Percentiles rank a stretch among this genome's conserved stretches.
These are phyloP conservation scores for Drosophila barbarae DNA, from an alignment of 2,888 invertebrate species.

Conservation along the genomic window DNA sequence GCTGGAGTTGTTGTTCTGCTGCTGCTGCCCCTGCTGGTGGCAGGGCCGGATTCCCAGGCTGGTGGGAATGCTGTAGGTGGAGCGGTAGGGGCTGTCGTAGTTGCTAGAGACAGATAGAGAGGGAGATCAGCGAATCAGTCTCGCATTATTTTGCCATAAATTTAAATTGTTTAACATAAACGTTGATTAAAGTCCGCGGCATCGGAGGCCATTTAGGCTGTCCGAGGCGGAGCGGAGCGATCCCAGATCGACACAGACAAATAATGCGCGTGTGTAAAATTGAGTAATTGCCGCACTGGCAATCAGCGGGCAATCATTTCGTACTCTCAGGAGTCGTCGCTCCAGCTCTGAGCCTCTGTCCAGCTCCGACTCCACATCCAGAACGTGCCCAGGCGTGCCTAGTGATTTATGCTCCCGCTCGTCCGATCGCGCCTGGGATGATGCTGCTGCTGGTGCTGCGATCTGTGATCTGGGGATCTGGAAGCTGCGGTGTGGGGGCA, in stretches of 20 bases:
- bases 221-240: conserved; percentile 37
- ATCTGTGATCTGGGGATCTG: conserved; percentile 4
- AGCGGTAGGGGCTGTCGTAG: conserved; percentile 81
- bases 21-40: conserved; percentile 60
- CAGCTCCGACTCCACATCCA: conserved; percentile 24
- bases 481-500: conserved; percentile 25
- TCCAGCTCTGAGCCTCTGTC: conserved; percentile 27
- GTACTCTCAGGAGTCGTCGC: conserved; percentile 51
- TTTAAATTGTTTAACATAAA: conserved; percentile 76
- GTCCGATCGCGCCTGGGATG: conserved; percentile 14
- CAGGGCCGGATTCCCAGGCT: conserved; percentile 79
- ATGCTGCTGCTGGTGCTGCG: conserved; percentile 1
- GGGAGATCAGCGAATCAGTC: conserved; percentile 52
- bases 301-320: conserved; percentile 74
- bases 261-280: conserved; percentile 75
- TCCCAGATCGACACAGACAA: conserved; percentile 68
- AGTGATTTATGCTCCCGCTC: conserved; percentile 70
- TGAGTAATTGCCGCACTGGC: conserved; percentile 73
- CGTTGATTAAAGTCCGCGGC: conserved; percentile 71
- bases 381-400: conserved; percentile 56
- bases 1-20: conserved; percentile 74
- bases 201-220: conserved; percentile 57
- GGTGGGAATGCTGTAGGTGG: conserved; percentile 81
- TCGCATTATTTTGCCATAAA: conserved; percentile 76
- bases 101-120: conserved; percentile 63